Conservation (phyloP, 2,797 vertebrate species). For the Muscicapa striata region DNA sequence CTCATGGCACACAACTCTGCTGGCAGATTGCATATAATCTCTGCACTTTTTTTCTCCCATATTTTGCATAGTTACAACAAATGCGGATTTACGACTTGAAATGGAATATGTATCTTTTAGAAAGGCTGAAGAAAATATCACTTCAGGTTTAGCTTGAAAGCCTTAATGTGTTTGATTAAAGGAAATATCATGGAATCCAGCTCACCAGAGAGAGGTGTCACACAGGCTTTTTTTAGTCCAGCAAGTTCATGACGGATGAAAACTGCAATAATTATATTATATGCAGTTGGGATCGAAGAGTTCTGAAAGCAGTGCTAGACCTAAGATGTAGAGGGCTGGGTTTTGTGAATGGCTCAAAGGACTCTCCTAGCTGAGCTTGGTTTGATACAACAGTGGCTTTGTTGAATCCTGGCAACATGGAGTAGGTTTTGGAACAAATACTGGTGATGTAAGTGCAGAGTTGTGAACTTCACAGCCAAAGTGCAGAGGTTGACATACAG, state of each 20-base stretch:
- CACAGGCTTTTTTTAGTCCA: constrained; percentile 22
- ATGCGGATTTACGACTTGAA: constrained; percentile 72
- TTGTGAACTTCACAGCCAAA: neutral
- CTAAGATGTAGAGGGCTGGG: neutral
- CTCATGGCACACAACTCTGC: constrained; percentile 82
- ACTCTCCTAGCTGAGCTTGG: neutral
- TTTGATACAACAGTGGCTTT: neutral
- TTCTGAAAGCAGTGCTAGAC: neutral
- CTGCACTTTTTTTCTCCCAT: constrained; percentile 74
- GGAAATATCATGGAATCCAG: neutral
- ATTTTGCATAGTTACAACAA: constrained; percentile 75
- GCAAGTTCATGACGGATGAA: constrained; percentile 26
- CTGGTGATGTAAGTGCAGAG: neutral
- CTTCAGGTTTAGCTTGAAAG: constrained; percentile 59
- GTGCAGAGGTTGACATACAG: neutral
- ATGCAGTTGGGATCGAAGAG: neutral
- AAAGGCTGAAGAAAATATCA: constrained; percentile 52
- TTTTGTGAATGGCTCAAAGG: neutral
- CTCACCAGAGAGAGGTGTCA: constrained; percentile 2
- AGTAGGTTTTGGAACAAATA: neutral
- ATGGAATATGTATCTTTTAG: constrained; percentile 66
- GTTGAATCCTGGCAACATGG: neutral
- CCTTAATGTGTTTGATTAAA: constrained; percentile 48
- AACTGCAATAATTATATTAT: neutral
- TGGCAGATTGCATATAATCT: constrained; percentile 79